phyloP scores from a whole-genome alignment of 1,140 invertebrate genomes.

The Bradynema listronoti region DNA sequence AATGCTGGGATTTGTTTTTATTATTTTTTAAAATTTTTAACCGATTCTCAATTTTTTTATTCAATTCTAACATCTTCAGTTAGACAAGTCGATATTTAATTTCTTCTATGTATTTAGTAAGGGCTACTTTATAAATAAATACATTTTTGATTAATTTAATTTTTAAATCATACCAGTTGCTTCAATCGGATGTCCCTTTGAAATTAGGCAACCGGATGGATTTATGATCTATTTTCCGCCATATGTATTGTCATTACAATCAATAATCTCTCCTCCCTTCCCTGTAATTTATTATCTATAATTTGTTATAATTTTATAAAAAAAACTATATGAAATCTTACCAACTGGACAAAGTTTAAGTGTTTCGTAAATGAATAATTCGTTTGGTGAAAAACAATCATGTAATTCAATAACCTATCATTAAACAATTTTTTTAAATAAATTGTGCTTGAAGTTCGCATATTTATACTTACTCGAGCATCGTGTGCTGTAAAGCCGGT shows the following conservation, averaged over 20 bases:
- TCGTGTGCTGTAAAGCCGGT: constrained; percentile 61
- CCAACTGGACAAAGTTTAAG: constrained; percentile 79
- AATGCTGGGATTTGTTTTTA: no score
- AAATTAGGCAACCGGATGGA: constrained; percentile 89
- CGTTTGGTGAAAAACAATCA: constrained; percentile 96
- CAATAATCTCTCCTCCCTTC: constrained; percentile 82
- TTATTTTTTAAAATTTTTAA: no score
- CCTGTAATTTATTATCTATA: no score
- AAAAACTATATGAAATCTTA: no score
- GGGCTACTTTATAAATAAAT: no score
- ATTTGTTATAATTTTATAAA: no score
- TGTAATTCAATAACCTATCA: constrained; percentile 84
- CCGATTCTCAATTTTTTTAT: no score
- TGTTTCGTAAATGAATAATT: constrained; percentile 93
- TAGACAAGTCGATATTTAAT: no score
- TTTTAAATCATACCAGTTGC: constrained; percentile 72
- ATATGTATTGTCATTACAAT: constrained; percentile 89
- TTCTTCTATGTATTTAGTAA: no score
- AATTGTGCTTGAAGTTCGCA: background rate
- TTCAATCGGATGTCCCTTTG: constrained; percentile 94
- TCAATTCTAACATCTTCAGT: no score
- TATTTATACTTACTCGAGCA: constrained; percentile 40
- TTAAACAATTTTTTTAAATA: background rate
- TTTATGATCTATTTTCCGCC: constrained; percentile 94
- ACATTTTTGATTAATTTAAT: no score